Evolutionary conservation across 2,797 vertebrate genomes (phyloP), one percentile per base, ranked within the genome.

Genomic region (Austrolebias charrua): DNA sequence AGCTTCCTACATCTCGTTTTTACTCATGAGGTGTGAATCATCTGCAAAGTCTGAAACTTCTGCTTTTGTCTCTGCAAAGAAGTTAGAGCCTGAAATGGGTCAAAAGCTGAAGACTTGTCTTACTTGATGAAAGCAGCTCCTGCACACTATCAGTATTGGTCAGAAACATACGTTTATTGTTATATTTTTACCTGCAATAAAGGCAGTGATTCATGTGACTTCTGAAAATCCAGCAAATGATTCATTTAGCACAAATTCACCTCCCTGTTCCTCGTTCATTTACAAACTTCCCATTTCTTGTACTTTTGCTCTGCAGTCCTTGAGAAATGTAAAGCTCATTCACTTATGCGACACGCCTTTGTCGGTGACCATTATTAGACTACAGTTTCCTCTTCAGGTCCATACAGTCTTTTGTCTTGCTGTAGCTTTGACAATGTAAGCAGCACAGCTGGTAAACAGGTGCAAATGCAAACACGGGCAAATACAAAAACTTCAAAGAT

Each of bases 401-500:
- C 5, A 45, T 9, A 42, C 29, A 16, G 1, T 65, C 66, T 57
- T 76, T 69, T 62, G 35, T 63, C 31, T 71, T 20, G 42, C 44
- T 24, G 44, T 3, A 6, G 38, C 59, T 66, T 49, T 60, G 40
- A 73, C 35, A 54, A 72, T 59, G 54, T n/a, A 78, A 74, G 78
- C 55, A 75, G 24, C 40, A 56, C 29, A 65, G 38, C 52, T 43
- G 10, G 19, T 56, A 43, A 73, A 62, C 48, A 65, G 13, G 13
- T 45, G 33, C 38, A 59, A 70, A 67, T 53, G 18, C 14, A 66
- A 53, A 63, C 57, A 47, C 45, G 75, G 59, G 56, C 61, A 56
- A 68, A 73, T 49, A 49, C 46, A 9, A 1, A 15, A 55, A 50
- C 49, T 66, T 79, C 66, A 81, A 80, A 84, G 56, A 55, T 55